Conservation (phyloP, 2,888 invertebrate species). For the Tridacna crocea region DNA sequence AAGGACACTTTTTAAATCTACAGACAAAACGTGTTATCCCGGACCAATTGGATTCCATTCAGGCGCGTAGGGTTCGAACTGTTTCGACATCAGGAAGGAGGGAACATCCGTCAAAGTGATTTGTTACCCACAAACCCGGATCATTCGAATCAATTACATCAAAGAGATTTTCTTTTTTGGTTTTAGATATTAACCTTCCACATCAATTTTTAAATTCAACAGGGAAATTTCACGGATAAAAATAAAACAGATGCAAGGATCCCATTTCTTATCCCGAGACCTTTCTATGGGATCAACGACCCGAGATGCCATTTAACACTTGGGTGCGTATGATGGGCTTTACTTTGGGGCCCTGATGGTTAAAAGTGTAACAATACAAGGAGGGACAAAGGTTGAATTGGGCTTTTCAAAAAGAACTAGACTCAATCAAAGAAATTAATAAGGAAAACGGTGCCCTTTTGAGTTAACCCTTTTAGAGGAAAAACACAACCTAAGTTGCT, state of each 20-base stretch:
- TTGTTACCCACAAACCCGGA: constrained; percentile 22
- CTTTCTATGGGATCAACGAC: constrained; percentile 57
- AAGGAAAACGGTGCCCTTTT: constrained; percentile 22
- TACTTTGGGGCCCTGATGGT: constrained; percentile 10
- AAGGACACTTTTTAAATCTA: constrained; percentile 5
- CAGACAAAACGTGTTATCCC: not conserved
- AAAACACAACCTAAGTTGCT: too few relatives aligned
- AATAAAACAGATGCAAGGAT: constrained; percentile 63
- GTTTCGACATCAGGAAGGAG: constrained; percentile 12
- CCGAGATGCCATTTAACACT: constrained; percentile 55
- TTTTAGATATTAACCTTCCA: constrained; percentile 8
- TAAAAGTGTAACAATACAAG: constrained; percentile 9
- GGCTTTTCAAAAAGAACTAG: constrained; percentile 14
- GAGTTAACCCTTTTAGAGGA: not conserved
- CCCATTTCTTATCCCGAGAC: constrained; percentile 39
- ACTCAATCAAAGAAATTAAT: constrained; percentile 26
- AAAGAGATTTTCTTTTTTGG: constrained; percentile 3
- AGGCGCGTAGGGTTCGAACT: not conserved
- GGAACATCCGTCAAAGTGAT: constrained; percentile 13
- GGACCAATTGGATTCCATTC: not conserved
- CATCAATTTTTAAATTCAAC: constrained; percentile 40
- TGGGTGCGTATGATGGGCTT: constrained; percentile 36
- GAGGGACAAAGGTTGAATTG: constrained; percentile 14
- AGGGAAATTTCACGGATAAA: constrained; percentile 28
- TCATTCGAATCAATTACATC: constrained; percentile 20